phyloP scores from a whole-genome alignment of 2,888 invertebrate species.

The Rhagonycha lutea region DNA sequence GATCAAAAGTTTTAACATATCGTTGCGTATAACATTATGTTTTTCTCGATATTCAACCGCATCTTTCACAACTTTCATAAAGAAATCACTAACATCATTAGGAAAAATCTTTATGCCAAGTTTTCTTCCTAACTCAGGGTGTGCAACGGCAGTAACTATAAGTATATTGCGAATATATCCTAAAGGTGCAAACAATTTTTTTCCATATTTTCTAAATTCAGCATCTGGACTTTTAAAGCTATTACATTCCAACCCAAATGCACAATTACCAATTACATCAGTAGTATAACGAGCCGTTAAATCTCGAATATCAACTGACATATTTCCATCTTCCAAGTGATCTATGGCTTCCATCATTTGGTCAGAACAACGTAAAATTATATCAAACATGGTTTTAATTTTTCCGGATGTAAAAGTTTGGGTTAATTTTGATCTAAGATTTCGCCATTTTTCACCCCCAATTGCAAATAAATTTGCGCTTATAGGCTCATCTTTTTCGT shows the following conservation, averaged over 20 bases:
- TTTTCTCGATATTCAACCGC: slow-evolving; percentile 55
- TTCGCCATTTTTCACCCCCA: slow-evolving; percentile 57
- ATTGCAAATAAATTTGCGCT: slow-evolving; percentile 50
- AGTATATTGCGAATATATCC: slow-evolving; percentile 13
- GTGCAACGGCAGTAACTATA: slow-evolving; percentile 16
- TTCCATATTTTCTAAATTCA: slow-evolving; percentile 44
- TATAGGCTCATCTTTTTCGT: slow-evolving; percentile 50
- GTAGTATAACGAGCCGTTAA: slow-evolving; percentile 47
- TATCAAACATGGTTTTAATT: slow-evolving; percentile 56
- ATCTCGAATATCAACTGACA: slow-evolving; percentile 36
- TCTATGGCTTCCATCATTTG: slow-evolving; percentile 39
- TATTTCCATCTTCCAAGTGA: slow-evolving; percentile 1
- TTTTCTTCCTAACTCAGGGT: slow-evolving; percentile 33
- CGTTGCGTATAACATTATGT: slow-evolving; percentile 56
- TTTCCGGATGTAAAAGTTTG: slow-evolving; percentile 59
- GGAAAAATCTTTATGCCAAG: slow-evolving; percentile 36
- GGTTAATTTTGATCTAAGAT: slow-evolving; percentile 55
- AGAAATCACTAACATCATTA: slow-evolving; percentile 50
- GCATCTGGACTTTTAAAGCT: slow-evolving; percentile 53
- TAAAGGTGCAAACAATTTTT: slow-evolving; percentile 37
- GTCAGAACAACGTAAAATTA: slow-evolving; percentile 49
- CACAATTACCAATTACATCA: slow-evolving; percentile 51
- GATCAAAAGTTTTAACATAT: slow-evolving; percentile 60
- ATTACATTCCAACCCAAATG: slow-evolving; percentile 50
- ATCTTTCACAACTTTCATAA: slow-evolving; percentile 51